Base-by-base conservation (phyloP, 2,888 invertebrate genomes). In the Drosophila niveifrons region DNA sequence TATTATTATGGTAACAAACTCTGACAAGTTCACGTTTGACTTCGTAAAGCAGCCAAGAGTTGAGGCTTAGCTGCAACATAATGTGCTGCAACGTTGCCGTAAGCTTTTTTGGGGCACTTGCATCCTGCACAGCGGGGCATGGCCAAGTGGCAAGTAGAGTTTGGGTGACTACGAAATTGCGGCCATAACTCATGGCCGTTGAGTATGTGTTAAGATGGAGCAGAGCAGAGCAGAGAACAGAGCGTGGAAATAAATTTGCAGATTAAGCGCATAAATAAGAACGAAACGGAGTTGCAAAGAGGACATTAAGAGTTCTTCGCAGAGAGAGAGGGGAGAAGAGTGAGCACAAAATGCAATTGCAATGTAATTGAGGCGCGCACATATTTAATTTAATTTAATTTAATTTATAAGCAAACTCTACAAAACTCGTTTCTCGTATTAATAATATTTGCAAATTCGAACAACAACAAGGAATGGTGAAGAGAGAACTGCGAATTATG, bases 201-300 rank as follows among this genome's bases (percentile, higher is more conserved):
- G 78, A 82, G 72, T 75, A 87, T 77, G 87, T 87, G 87, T 67
- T 80, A 81, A 82, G 79, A 74, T 78, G 75, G 66, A 23, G 34
- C 31, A 34, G 10, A 72, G 23, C 31, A 23, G 10, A 11, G 11
- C 9, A 23, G 2, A 31, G 31, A 31, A 10, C 10, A 10, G 9
- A 31, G 66, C 70, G 57, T 50, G 68, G 58, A 76, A 72, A 76
- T 82, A 78, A 79, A 78, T 82, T 71, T 69, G 18, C 68, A 72
- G 70, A 68, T 79, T 71, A 71, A 41, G 51, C 66, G 52, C 75
- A 77, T 72, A 77, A 79, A 79, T 69, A 69, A 61, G 59, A 41
- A 41, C 28, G 57, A 36, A 59, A 44, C 48, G 57, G 36, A 36
- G 36, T 39, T 68, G 51, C 29, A 11, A 11, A 29, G 13, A 46